Percentiles rank a stretch among this genome's conserved stretches.
These are phyloP conservation scores for Nineta flava DNA, from an alignment of 2,888 invertebrate genomes.

Conservation along the genomic window DNA sequence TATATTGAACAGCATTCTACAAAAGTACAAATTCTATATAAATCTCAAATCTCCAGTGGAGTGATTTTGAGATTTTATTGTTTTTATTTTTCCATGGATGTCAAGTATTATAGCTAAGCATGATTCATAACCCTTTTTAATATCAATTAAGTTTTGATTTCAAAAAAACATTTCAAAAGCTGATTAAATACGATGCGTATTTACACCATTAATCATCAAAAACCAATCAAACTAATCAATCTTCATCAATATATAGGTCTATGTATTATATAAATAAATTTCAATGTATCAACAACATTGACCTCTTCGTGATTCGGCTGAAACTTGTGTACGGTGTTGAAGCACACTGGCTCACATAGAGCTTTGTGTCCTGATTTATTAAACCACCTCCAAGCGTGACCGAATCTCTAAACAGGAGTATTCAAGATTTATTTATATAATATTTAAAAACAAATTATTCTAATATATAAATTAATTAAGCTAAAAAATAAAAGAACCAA, in stretches of 20 bases:
- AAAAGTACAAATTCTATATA: constrained; percentile 63
- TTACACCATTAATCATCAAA: not conserved
- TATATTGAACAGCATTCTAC: constrained; percentile 24
- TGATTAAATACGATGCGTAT: constrained; percentile 6
- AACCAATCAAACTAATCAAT: constrained; percentile 9
- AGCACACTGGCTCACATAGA: too few relatives aligned
- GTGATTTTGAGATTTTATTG: constrained; percentile 11
- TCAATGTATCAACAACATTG: too few relatives aligned
- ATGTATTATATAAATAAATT: too few relatives aligned
- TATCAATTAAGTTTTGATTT: not conserved
- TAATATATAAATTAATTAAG: too few relatives aligned
- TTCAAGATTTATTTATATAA: too few relatives aligned
- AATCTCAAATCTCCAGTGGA: constrained; percentile 27
- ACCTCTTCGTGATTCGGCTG: too few relatives aligned
- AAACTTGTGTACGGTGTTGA: too few relatives aligned
- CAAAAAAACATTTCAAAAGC: not conserved
- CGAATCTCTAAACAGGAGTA: too few relatives aligned
- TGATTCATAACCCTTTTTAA: not conserved
- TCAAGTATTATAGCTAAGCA: constrained; percentile 6
- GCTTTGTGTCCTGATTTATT: too few relatives aligned
- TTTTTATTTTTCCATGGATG: constrained; percentile 12
- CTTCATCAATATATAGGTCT: constrained; percentile 16
- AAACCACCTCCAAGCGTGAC: too few relatives aligned
- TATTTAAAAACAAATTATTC: too few relatives aligned
- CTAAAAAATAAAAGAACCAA: too few relatives aligned